A percentile compares a stretch with the other conserved stretches of the same genome.
These are phyloP conservation scores for Grapholita molesta DNA, from an alignment of 1,140 invertebrate genomes.

Conservation along the genomic window DNA sequence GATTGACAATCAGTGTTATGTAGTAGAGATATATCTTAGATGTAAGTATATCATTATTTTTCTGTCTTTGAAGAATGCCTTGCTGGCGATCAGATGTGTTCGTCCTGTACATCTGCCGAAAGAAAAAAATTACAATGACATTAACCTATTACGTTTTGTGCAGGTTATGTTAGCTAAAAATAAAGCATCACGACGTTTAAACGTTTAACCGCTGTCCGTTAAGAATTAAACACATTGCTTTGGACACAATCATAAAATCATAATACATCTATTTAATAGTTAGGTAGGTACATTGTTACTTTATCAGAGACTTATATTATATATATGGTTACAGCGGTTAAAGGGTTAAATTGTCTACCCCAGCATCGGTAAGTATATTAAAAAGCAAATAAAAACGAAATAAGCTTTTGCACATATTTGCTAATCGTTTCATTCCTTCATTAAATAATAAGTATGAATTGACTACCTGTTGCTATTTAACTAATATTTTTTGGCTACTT, in stretches of 20 bases:
- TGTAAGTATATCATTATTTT: constrained; percentile 28
- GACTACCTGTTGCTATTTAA: neutral
- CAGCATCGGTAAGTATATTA: neutral
- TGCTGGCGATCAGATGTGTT: constrained; percentile 77
- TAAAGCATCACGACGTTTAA: neutral
- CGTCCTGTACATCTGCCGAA: constrained; percentile 81
- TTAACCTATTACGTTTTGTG: neutral
- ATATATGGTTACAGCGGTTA: too few relatives aligned
- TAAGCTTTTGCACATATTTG: neutral
- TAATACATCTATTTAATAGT: too few relatives aligned
- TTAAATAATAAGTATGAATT: neutral
- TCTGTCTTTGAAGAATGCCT: constrained; percentile 43
- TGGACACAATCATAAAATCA: too few relatives aligned
- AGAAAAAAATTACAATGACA: constrained; percentile 75
- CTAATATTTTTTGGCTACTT: too few relatives aligned
- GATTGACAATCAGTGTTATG: constrained; percentile 29
- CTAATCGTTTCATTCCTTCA: neutral
- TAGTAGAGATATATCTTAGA: constrained; percentile 32
- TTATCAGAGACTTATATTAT: too few relatives aligned
- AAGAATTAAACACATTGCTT: too few relatives aligned
- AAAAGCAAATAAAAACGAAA: neutral
- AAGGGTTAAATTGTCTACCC: neutral
- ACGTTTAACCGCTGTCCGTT: neutral
- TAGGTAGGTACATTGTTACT: too few relatives aligned
- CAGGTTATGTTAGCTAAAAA: neutral